These are phyloP conservation scores for Cyanoramphus novaezelandiae DNA, from an alignment of 2,113 vertebrate genomes.

Conservation along the genomic window DNA sequence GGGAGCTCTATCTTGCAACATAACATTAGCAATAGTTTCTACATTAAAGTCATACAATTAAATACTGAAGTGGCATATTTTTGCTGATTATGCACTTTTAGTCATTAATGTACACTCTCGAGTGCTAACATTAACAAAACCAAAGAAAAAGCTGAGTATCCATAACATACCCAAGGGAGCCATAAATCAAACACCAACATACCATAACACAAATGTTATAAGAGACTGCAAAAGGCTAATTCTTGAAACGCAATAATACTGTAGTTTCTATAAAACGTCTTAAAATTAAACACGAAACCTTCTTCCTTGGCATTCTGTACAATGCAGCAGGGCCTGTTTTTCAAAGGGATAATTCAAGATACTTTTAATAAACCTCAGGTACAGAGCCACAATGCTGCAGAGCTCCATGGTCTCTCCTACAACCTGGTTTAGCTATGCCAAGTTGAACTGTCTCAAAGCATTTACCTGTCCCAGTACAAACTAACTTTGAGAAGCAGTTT, in stretches of 20 bases:
- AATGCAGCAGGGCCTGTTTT: not conserved
- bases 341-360: not conserved
- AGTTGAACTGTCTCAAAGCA: not conserved
- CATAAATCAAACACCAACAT: not conserved
- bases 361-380: not conserved
- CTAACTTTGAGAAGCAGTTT: not conserved
- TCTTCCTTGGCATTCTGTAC: not conserved
- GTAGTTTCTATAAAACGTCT: not conserved
- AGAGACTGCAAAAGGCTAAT: not conserved
- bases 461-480: not conserved
- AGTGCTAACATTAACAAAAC: not conserved
- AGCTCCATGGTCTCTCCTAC: not conserved
- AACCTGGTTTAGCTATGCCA: not conserved
- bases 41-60: constrained; percentile 1
- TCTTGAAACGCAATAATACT: not conserved
- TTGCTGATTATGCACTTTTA: not conserved
- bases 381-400: not conserved
- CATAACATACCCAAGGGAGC: not conserved
- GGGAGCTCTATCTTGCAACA: constrained; percentile 41
- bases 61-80: not conserved
- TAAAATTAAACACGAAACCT: not conserved
- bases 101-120: not conserved
- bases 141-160: not conserved
- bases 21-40: constrained; percentile 48
- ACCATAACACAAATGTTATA: not conserved